Evolutionary conservation across 2,888 invertebrate species (phyloP).

Genomic region (Drosophila mulleri): DNA sequence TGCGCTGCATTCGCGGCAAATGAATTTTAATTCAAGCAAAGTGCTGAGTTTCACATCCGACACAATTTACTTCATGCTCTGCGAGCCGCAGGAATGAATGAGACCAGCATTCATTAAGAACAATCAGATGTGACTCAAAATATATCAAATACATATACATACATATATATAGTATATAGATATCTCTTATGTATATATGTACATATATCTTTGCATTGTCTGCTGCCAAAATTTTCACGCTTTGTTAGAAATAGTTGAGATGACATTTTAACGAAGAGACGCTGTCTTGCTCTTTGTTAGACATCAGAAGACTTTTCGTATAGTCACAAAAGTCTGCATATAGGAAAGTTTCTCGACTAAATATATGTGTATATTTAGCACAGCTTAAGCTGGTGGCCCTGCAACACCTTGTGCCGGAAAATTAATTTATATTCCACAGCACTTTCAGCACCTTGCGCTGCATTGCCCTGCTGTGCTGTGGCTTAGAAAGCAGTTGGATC

Average conservation of each 20-base stretch:
- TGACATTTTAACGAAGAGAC: conserved; percentile 41
- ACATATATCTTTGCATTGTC: conserved; percentile 21
- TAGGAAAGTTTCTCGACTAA: conserved; percentile 4
- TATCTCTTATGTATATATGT: conserved; percentile 6
- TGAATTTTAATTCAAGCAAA: conserved; percentile 77
- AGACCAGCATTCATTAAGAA: conserved; percentile 73
- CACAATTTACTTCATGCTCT: conserved; percentile 59
- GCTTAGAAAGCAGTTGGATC: conserved; percentile 60
- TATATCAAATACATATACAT: no score
- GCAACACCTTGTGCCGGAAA: conserved; percentile 43
- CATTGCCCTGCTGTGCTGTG: conserved; percentile 19
- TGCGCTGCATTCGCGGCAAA: conserved; percentile 56
- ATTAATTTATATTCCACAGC: conserved; percentile 66
- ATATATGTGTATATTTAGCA: background rate
- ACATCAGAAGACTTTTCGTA: background rate
- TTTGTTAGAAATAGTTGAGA: conserved; percentile 59
- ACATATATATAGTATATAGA: background rate
- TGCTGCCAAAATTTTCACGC: conserved; percentile 67
- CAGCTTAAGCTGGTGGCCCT: conserved; percentile 32
- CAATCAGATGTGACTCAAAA: conserved; percentile 65
- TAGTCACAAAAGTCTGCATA: background rate
- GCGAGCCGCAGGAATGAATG: conserved; percentile 69
- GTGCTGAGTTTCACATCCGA: conserved; percentile 72
- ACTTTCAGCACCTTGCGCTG: conserved; percentile 73
- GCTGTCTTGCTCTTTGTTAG: background rate